phyloP scores from a whole-genome alignment of 2,113 vertebrate genomes.

The Tichodroma muraria region DNA sequence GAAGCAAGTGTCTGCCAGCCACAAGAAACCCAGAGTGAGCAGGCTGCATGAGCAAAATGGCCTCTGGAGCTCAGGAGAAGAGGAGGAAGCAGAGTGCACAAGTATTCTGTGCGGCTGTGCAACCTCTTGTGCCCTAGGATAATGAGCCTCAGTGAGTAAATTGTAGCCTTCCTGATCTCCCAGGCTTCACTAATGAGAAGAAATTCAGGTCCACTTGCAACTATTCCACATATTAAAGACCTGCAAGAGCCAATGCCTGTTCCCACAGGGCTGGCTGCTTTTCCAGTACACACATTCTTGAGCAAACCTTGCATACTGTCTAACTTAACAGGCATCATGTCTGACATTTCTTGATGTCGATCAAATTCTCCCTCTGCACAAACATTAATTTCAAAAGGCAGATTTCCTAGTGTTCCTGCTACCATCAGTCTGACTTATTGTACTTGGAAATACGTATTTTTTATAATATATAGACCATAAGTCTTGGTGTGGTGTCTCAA shows the following conservation, averaged over 20 bases:
- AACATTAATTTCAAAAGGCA: background rate
- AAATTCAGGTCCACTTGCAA: background rate
- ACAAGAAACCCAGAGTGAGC: background rate
- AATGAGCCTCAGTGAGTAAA: background rate
- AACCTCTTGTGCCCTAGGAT: background rate
- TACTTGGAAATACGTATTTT: background rate
- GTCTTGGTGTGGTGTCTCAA: background rate
- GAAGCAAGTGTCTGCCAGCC: background rate
- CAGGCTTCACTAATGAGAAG: background rate
- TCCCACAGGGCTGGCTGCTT: background rate
- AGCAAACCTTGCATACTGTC: background rate
- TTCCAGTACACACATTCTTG: background rate
- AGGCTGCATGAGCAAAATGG: background rate
- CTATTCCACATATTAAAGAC: background rate
- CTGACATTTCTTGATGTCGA: background rate
- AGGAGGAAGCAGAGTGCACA: background rate
- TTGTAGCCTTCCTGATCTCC: background rate
- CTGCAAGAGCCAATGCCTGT: background rate
- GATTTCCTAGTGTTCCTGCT: background rate
- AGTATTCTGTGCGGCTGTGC: background rate
- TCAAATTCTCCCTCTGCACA: background rate
- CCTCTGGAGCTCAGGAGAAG: background rate
- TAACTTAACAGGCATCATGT: background rate
- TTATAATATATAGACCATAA: background rate
- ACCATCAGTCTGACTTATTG: accelerated